phyloP scores from a whole-genome alignment of 2,888 invertebrate genomes.

The Amphipoea oculea region DNA sequence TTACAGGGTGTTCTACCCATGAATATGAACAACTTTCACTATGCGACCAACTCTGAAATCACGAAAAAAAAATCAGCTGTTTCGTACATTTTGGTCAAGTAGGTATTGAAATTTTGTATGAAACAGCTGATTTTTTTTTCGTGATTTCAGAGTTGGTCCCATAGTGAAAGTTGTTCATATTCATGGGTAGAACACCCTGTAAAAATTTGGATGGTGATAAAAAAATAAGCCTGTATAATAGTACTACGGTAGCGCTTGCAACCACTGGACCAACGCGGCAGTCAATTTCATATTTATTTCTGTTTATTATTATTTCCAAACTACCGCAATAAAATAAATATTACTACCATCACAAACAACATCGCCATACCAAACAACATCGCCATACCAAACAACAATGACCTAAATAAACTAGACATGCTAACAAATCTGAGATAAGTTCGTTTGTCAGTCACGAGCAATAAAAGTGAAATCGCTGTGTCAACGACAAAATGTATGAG shows the following conservation, averaged over 20 bases:
- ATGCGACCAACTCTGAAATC: no score
- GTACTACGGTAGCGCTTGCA: not conserved
- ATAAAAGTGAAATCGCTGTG: slow-evolving; percentile 62
- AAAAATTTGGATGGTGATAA: no score
- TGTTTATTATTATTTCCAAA: not conserved
- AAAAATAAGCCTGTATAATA: no score
- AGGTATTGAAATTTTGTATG: no score
- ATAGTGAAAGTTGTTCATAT: no score
- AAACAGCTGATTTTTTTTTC: no score
- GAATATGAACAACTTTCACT: no score
- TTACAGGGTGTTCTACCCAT: no score
- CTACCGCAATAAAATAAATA: not conserved
- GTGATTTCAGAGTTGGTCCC: no score
- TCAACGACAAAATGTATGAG: slow-evolving; percentile 48
- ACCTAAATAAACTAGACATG: slow-evolving; percentile 51
- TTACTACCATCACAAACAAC: not conserved
- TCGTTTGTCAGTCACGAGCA: slow-evolving; percentile 57
- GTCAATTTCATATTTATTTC: not conserved
- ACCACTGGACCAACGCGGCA: not conserved
- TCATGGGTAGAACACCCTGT: no score
- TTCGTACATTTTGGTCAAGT: no score
- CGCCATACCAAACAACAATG: slow-evolving; percentile 41
- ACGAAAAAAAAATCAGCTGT: no score
- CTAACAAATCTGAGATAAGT: slow-evolving; percentile 51
- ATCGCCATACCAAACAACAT: slow-evolving; percentile 23